Percentiles rank a stretch among this genome's conserved stretches.
Evolutionary conservation across 1,140 invertebrate genomes (phyloP).

Genomic region (Sweltsa coloradensis): DNA sequence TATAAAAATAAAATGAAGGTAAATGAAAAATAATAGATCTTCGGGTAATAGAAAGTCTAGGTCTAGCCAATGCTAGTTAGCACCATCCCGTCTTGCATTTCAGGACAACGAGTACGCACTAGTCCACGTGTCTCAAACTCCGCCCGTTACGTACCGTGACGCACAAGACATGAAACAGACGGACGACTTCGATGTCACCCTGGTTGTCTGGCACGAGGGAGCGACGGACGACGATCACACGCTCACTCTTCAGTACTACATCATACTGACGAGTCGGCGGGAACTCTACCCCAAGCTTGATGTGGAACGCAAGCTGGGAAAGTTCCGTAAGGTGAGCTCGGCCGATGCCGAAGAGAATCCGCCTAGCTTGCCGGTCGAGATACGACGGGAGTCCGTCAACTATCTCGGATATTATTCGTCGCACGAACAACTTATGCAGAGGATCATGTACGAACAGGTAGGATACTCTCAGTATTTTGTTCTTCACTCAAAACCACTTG

Average conservation of each 20-base stretch:
- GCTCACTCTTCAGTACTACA: constrained; percentile 56
- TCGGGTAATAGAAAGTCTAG: no score
- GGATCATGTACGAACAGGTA: constrained; percentile 49
- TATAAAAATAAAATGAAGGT: no score
- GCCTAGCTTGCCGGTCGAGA: not conserved
- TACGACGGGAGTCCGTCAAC: constrained; percentile 54
- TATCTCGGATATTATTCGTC: constrained; percentile 65
- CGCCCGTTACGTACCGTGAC: constrained; percentile 45
- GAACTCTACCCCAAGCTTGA: constrained; percentile 58
- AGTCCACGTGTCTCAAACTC: constrained; percentile 43
- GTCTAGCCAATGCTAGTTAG: no score
- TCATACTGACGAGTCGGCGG: constrained; percentile 54
- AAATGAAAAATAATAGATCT: no score
- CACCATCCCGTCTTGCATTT: no score
- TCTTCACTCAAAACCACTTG: no score
- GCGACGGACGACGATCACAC: constrained; percentile 26
- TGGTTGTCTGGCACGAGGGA: constrained; percentile 47
- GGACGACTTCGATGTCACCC: constrained; percentile 55
- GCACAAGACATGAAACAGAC: constrained; percentile 45
- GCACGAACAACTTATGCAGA: constrained; percentile 59
- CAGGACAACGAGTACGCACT: constrained; percentile 39
- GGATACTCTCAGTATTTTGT: no score
- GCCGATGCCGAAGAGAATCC: not conserved
- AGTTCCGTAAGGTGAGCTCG: constrained; percentile 50
- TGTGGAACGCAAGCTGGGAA: constrained; percentile 47